A percentile compares a stretch with the other conserved stretches of the same genome.
Conservation (phyloP, 2,797 vertebrate genomes). For the Trachurus trachurus region DNA sequence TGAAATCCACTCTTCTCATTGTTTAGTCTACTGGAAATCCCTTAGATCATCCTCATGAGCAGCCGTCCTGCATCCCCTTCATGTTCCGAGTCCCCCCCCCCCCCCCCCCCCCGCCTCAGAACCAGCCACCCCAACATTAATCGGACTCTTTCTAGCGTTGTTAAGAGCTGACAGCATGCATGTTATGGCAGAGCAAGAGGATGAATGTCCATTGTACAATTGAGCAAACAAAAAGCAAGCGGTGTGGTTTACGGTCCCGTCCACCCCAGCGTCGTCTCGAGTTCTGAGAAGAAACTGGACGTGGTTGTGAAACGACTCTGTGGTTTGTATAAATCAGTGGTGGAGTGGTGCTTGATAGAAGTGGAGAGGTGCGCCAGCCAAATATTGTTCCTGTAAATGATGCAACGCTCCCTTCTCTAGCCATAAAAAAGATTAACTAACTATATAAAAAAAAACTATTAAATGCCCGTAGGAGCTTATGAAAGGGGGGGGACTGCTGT, state of each 20-base stretch:
- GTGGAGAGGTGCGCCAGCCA: slow-evolving; percentile 6
- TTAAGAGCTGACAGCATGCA: slow-evolving; percentile 38
- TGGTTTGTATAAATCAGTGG: slow-evolving; percentile 37
- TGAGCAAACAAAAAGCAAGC: slow-evolving; percentile 53
- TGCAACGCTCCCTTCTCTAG: slow-evolving; percentile 1
- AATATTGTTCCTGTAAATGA: slow-evolving; percentile 39
- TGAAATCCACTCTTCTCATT: slow-evolving; percentile 80
- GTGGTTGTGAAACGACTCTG: slow-evolving; percentile 38
- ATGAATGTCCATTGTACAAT: slow-evolving; percentile 51
- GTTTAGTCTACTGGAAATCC: slow-evolving; percentile 85
- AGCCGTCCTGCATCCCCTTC: slow-evolving; percentile 65
- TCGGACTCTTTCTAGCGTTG: slow-evolving; percentile 43
- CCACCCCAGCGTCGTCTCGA: slow-evolving; percentile 20
- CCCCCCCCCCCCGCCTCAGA: slow-evolving; percentile 28
- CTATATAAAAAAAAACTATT: background rate
- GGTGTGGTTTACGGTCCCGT: slow-evolving; percentile 48
- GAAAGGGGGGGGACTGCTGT: background rate
- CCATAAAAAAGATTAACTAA: background rate
- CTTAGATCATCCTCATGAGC: slow-evolving; percentile 81
- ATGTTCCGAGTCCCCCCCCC: slow-evolving; percentile 43
- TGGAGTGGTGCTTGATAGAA: slow-evolving; percentile 31
- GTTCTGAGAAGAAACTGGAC: slow-evolving; percentile 46
- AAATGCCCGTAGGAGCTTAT: background rate
- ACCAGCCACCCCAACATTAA: slow-evolving; percentile 35
- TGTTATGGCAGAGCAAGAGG: slow-evolving; percentile 41